Evolutionary conservation across 2,797 vertebrate species (phyloP), one percentile per base, ranked within the genome.

Genomic region (Rhinichthys osculus): DNA sequence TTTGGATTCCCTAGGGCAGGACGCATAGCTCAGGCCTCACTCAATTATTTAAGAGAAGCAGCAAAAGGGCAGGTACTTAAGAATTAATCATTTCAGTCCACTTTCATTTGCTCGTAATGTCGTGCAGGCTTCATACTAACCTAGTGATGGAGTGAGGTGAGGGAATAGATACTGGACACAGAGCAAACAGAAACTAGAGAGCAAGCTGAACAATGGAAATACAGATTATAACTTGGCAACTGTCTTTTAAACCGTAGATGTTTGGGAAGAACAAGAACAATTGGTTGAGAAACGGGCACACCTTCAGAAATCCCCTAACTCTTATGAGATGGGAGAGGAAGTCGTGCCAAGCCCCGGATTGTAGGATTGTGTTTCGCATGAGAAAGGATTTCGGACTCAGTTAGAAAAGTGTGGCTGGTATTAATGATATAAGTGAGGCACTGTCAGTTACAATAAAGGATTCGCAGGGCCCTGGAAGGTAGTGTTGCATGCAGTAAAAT

Each of bases 1-100:
- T 90, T 90, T 81, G 86, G 87, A 87, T 92, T 89, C 85, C 89
- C 87, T 92, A 73, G 85, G 1, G 87, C 91, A 92, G 91, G 87
- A 76, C 87, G 81, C 86, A 83, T 62, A 42, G 87, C 87, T 89
- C 88, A 88, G 91, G 88, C 90, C 91, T 83, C 27, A 5, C 90
- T 84, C 89, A 91, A 90, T 92, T 94, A 90, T 92, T 92, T 87
- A 88, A 81, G 84, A 82, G 84, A 83, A 14, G 50, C 33, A 42
- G 23, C 27, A 72, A 67, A 82, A 88, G 69, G 54, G 44, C 73
- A 44, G 64, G 82, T 84, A 81, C 50, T 78, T 50, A 52, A 42
- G n/a, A 69, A 80, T 85, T 44, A 40, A 85, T 87, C 2, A 62
- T 59, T 64, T 82, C 21, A 40, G 64, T 66, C 52, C 71, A 77